Percentiles rank a stretch among this genome's conserved stretches.
Evolutionary conservation across 1,140 invertebrate genomes (phyloP).

Genomic region (Eufriesea mexicana): DNA sequence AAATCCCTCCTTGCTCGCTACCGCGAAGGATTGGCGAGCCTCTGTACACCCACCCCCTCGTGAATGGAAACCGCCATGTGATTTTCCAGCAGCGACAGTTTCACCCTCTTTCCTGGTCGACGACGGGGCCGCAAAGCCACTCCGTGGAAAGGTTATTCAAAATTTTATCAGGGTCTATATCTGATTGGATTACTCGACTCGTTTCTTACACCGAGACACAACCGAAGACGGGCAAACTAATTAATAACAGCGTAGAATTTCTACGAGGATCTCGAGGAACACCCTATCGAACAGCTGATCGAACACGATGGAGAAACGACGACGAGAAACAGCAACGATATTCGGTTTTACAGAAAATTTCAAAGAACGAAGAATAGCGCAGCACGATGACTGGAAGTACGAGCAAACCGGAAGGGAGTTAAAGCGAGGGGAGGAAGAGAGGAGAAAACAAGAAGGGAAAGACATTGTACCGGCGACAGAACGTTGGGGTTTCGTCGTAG

Average conservation of each 20-base stretch:
- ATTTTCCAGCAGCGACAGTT: slow-evolving; percentile 57
- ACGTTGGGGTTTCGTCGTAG: neutral
- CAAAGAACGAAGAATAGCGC: neutral
- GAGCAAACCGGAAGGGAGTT: neutral
- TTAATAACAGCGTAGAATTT: no score
- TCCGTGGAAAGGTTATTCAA: neutral
- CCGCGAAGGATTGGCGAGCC: slow-evolving; percentile 45
- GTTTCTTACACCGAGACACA: neutral
- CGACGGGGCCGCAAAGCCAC: slow-evolving; percentile 8
- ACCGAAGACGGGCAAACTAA: neutral
- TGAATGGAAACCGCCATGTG: slow-evolving; percentile 57
- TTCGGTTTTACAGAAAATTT: neutral
- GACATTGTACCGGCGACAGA: neutral
- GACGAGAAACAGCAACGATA: neutral
- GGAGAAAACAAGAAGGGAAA: neutral
- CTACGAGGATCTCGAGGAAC: neutral
- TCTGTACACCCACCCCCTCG: slow-evolving; percentile 21
- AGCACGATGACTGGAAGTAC: neutral
- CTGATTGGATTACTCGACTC: neutral
- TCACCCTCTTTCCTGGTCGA: slow-evolving; percentile 13
- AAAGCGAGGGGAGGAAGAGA: neutral
- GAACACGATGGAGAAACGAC: neutral
- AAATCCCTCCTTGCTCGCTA: slow-evolving; percentile 19
- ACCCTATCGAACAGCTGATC: neutral
- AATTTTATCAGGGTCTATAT: neutral